Base-by-base conservation (phyloP, 2,888 invertebrate genomes). In the Drosophila borborema region DNA sequence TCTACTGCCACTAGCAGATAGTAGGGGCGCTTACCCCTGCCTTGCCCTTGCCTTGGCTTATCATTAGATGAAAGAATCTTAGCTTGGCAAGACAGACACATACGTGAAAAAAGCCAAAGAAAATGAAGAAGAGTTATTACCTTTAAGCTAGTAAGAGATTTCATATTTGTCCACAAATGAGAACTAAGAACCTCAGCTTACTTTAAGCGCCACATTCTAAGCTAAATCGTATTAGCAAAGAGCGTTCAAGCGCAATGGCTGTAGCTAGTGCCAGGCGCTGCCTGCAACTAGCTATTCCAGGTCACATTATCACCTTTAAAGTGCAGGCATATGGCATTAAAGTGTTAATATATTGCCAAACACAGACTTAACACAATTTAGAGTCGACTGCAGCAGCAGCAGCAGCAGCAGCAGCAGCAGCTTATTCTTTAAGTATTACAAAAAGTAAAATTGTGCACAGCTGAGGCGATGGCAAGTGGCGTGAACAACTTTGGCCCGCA, bases 301-400 rank as follows among this genome's bases (percentile, higher is more conserved):
- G 49, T 31, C 6, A 9, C 55, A 55, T 40, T 40, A 55, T n/a
- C 23, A n/a, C 40, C 23, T n/a, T 81, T 80, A 75, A 80, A 77
- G 75, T 74, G 82, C 74, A 28, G 40, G 23, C n/a, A 51, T 51
- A 51, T 51, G 34, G 31, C 49, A 51, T 51, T 51, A 51, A 51
- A 51, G 49, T 40, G 40, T n/a, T 40, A 62, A 78, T 82, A 80
- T 85, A 64, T 76, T 49, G 64, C 49, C 51, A 73, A 61, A 63
- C 64, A 70, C 58, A 55, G 31, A 48, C 31, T 31, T 36, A 48
- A 43, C 59, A 67, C 46, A 69, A 38, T 58, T 48, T 60, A 58
- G 70, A 72, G 87, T 72, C 71, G 73, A 61, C 41, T 51, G 34
- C 41, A 36, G 36, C 49, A 49, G 49, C 31, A n/a, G 28, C 48